A percentile compares a stretch with the other conserved stretches of the same genome.
These are phyloP conservation scores for Trissonchulus latispiculum DNA, from an alignment of 2,888 invertebrate species.

Conservation along the genomic window DNA sequence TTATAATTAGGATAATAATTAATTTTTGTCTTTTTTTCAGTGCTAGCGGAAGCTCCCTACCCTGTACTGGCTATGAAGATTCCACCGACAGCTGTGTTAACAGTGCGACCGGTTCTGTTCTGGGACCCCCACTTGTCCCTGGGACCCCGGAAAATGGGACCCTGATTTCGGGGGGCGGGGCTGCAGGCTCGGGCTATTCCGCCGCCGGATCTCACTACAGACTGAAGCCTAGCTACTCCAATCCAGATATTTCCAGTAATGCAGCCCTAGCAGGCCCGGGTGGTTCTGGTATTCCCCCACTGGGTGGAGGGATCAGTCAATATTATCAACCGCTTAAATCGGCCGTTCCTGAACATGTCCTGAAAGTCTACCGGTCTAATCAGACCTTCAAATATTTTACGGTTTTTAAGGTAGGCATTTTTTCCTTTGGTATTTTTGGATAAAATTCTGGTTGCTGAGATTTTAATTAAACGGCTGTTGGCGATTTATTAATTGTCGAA, in stretches of 20 bases:
- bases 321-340: constrained; percentile 34
- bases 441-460: too few species aligned
- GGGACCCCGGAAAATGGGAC: too few species aligned
- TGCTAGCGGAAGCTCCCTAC: not conserved
- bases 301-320: constrained; percentile 28
- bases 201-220: constrained; percentile 22
- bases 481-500: too few species aligned
- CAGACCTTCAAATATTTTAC: constrained; percentile 94
- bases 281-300: not conserved
- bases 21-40: too few species aligned
- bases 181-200: too few species aligned
- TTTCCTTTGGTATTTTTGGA: too few species aligned
- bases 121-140: not conserved
- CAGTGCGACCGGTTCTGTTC: too few species aligned
- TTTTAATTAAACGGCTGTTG: too few species aligned
- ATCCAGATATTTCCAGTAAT: constrained; percentile 43
- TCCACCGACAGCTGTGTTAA: too few species aligned
- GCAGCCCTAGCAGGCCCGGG: constrained; percentile 14
- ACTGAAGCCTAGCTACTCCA: constrained; percentile 41
- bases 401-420: constrained; percentile 83
- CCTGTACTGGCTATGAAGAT: too few species aligned
- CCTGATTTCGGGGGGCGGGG: too few species aligned
- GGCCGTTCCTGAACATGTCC: constrained; percentile 79
- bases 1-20: too few species aligned
- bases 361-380: constrained; percentile 80